These are phyloP conservation scores for Novumbra hubbsi DNA, from an alignment of 2,797 vertebrate genomes.

Conservation along the genomic window DNA sequence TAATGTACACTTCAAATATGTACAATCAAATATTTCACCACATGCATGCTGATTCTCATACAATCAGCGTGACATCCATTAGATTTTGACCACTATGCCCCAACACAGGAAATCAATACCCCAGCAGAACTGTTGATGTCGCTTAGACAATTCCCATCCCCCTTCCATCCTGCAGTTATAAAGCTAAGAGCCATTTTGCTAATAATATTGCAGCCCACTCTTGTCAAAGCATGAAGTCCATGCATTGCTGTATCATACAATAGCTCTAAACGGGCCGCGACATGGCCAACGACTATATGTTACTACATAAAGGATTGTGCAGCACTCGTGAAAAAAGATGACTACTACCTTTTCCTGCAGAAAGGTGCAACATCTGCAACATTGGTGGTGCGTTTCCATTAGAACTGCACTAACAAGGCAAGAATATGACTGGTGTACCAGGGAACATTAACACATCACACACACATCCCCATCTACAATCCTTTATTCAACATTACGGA, in stretches of 20 bases:
- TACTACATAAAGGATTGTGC: neutral
- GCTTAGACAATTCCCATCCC: neutral
- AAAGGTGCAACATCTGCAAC: slow-evolving; percentile 2
- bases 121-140: neutral
- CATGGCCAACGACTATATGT: neutral
- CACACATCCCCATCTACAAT: slow-evolving; percentile 7
- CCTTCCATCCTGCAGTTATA: neutral
- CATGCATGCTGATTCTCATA: neutral
- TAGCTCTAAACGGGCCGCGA: neutral
- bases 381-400: slow-evolving; percentile 4
- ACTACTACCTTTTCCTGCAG: neutral
- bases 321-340: neutral
- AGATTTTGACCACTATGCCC: neutral
- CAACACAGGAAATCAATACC: neutral
- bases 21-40: neutral
- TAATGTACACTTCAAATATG: neutral
- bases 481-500: slow-evolving; percentile 36
- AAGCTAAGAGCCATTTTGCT: neutral
- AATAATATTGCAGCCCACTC: neutral
- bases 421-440: neutral
- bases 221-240: neutral
- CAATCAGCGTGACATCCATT: neutral
- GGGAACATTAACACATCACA: neutral
- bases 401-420: neutral
- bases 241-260: too few relatives aligned